Evolutionary conservation across 2,113 vertebrate species (phyloP), one percentile per base, ranked within the genome.

Genomic region (Indicator maculatus): DNA sequence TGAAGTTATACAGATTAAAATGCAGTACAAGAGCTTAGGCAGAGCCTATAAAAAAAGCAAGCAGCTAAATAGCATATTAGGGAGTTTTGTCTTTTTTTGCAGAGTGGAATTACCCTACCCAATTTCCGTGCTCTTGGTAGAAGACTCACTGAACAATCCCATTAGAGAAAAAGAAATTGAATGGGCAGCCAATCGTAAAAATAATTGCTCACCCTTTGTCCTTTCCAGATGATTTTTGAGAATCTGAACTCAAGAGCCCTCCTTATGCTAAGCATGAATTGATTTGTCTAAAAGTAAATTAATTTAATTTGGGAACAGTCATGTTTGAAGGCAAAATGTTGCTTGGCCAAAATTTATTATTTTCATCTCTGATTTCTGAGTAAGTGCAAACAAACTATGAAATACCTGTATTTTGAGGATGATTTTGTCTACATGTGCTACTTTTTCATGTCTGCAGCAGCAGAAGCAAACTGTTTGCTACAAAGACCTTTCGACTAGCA

Each of bases 111-210:
- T 93, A 94, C 58, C 75, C 74, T 86, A 92, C 31, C 78, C 89
- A 55, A 80, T 96, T 95, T 93, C 90, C 0, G 1, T 0, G 1
- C 64, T 90, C 91, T 92, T 86, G 63, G 72, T 83, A 45, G 84
- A 84, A 69, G 53, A 82, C 12, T 82, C 70, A 24, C 83, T 83
- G 93, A 95, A 69, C 92, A 96, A 95, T 84, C 92, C 79, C 79
- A 77, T 93, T 96, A 95, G 66, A 91, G 80, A 84, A 85, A 88
- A 5, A 93, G 93, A 97, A 96, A 95, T 94, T 89, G 91, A 97
- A 94, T 90, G 89, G 93, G 95, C 86, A 96, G 92, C 80, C 93
- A 93, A 3, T 95, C 4, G 39, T 91, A 90, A 95, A 96, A 95
- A 95, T 94, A 96, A 96, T 93, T 94, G 82, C 69, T 86, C 88